phyloP scores from a whole-genome alignment of 1,140 invertebrate genomes.

The Sipha flava region DNA sequence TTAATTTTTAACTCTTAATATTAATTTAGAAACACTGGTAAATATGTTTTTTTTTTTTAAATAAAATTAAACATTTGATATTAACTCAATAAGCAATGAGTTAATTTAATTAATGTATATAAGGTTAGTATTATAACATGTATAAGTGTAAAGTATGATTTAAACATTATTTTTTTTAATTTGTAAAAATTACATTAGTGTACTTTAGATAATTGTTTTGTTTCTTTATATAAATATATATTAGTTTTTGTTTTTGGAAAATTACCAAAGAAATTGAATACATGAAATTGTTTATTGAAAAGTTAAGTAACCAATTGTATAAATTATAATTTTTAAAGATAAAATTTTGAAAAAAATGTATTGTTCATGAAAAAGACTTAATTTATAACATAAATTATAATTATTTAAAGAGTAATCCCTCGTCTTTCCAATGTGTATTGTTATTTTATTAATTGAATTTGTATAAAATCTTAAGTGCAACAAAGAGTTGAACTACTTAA shows the following conservation, averaged over 20 bases:
- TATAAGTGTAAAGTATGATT: neutral
- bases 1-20: neutral
- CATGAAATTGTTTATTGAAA: constrained; percentile 16
- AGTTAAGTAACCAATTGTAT: constrained; percentile 24
- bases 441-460: constrained; percentile 26
- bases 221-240: neutral
- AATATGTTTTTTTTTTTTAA: neutral
- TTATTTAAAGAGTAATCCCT: constrained; percentile 22
- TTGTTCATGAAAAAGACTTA: constrained; percentile 27
- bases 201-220: constrained; percentile 20
- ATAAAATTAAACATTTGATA: neutral
- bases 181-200: constrained; percentile 2
- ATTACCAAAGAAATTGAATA: constrained; percentile 25
- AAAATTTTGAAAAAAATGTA: neutral
- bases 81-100: neutral
- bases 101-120: neutral
- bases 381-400: constrained; percentile 3
- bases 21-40: neutral
- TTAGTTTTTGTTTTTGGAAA: neutral
- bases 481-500: neutral
- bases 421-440: constrained; percentile 26
- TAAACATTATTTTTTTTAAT: neutral
- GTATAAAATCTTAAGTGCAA: neutral
- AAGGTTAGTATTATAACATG: neutral
- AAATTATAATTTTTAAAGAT: neutral